Evolutionary conservation across 2,888 invertebrate species (phyloP).

Genomic region (Agrochola circellaris): DNA sequence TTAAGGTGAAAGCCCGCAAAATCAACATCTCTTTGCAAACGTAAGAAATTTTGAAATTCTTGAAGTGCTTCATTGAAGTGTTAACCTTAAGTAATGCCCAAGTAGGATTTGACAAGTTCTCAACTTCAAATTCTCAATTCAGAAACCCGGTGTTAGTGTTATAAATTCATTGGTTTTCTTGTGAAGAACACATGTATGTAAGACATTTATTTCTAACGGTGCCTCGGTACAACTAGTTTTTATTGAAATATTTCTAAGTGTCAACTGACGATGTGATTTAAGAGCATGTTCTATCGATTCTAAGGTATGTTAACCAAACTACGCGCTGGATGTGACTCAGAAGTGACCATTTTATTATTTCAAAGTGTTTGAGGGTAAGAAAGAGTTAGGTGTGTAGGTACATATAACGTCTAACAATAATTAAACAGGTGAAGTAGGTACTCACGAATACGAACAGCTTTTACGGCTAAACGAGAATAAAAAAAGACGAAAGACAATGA

Average conservation of each 20-base stretch:
- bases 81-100: no score
- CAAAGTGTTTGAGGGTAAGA: neutral
- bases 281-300: constrained; percentile 56
- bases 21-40: neutral
- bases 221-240: constrained; percentile 74
- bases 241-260: constrained; percentile 76
- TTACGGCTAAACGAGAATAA: no score
- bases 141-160: neutral
- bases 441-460: neutral
- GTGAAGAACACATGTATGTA: constrained; percentile 32
- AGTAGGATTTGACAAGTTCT: neutral
- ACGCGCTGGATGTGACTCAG: neutral
- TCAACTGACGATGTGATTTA: constrained; percentile 64
- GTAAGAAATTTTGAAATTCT: no score
- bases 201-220: constrained; percentile 77
- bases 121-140: no score
- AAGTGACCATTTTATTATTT: constrained; percentile 26
- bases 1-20: neutral
- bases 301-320: constrained; percentile 39
- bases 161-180: constrained; percentile 43
- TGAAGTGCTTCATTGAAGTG: no score
- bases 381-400: neutral
- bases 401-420: neutral
- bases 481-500: no score
- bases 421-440: neutral